Conservation (phyloP, 1,140 invertebrate genomes). For the Macrocentrus cingulum region DNA sequence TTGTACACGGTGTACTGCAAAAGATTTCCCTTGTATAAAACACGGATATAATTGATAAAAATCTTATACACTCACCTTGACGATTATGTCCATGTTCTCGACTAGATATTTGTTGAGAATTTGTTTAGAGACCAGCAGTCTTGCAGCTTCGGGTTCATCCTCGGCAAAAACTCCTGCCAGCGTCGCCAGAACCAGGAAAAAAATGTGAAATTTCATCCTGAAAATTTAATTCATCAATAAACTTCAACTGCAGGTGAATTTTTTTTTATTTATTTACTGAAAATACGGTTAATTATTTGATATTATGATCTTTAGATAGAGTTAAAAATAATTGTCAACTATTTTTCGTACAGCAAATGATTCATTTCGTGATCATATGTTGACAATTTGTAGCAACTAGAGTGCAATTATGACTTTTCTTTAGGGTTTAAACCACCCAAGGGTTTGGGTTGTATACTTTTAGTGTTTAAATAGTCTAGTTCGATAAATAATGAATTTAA, state of each 20-base stretch:
- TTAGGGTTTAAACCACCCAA: no score
- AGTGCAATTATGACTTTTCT: not conserved
- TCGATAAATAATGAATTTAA: no score
- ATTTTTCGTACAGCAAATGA: not conserved
- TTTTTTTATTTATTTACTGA: no score
- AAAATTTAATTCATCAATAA: conserved; percentile 37
- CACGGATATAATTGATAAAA: no score
- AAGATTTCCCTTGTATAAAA: no score
- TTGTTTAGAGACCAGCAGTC: conserved; percentile 81
- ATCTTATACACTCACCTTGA: conserved; percentile 69
- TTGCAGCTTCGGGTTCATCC: conserved; percentile 69
- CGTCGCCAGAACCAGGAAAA: conserved; percentile 40
- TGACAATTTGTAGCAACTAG: not conserved
- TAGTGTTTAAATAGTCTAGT: no score
- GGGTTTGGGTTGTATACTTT: no score
- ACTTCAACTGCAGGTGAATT: no score
- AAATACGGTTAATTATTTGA: no score
- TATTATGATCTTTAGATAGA: no score
- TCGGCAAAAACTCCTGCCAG: conserved; percentile 59
- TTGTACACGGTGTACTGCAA: conserved; percentile 79
- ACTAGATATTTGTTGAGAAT: conserved; percentile 97
- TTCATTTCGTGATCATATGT: not conserved
- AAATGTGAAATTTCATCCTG: conserved; percentile 51
- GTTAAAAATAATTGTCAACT: no score
- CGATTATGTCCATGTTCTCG: conserved; percentile 95